phyloP scores from a whole-genome alignment of 2,888 invertebrate species.

The Drosophila sordidula region DNA sequence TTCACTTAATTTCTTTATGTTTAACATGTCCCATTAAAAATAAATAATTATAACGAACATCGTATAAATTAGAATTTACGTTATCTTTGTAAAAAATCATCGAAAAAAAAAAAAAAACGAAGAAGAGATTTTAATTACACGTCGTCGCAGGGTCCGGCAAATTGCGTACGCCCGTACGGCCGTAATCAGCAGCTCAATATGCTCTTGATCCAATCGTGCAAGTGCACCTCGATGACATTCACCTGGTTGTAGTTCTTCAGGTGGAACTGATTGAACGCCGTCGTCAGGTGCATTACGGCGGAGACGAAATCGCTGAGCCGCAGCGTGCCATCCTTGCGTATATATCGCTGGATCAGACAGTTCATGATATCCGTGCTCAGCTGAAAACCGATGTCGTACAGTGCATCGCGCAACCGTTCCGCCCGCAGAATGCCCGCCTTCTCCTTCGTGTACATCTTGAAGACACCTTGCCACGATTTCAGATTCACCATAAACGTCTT shows the following conservation, averaged over 20 bases:
- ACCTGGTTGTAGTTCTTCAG: slow-evolving; percentile 92
- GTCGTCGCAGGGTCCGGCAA: neutral
- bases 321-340: slow-evolving; percentile 96
- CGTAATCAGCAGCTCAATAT: slow-evolving; percentile 81
- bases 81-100: slow-evolving; percentile 9
- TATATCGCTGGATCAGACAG: slow-evolving; percentile 93
- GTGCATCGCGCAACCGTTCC: slow-evolving; percentile 92
- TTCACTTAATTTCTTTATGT: slow-evolving; percentile 27
- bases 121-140: neutral
- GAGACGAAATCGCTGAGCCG: slow-evolving; percentile 97
- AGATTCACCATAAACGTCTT: slow-evolving; percentile 96
- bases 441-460: slow-evolving; percentile 95
- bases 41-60: slow-evolving; percentile 53
- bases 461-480: slow-evolving; percentile 95
- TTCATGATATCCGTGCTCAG: slow-evolving; percentile 93
- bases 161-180: no score
- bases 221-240: slow-evolving; percentile 91
- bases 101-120: slow-evolving; percentile 4
- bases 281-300: slow-evolving; percentile 93
- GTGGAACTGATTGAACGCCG: slow-evolving; percentile 93
- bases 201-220: slow-evolving; percentile 88
- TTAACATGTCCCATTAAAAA: slow-evolving; percentile 52
- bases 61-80: slow-evolving; percentile 22
- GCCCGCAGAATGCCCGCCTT: slow-evolving; percentile 95
- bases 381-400: slow-evolving; percentile 94